Evolutionary conservation across 2,888 invertebrate genomes (phyloP), one percentile per base, ranked within the genome.

Genomic region (Tipula lateralis): DNA sequence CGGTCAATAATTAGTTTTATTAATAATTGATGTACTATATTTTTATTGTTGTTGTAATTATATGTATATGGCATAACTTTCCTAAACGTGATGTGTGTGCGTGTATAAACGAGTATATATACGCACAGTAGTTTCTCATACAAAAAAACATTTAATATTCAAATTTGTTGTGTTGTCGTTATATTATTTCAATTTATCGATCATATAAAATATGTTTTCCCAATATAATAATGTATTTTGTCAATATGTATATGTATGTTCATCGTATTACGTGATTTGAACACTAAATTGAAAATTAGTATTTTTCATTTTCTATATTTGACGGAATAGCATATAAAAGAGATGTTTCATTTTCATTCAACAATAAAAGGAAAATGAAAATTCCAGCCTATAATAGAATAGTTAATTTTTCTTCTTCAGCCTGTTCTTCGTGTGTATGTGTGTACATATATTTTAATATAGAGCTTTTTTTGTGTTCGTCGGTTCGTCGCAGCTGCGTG

Each of bases 271-370:
- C 66, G 66, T 66, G 66, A 66, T 66, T 66, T 66, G 66, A 66
- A 66, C 66, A 24, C 19, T 24, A 66, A 66, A 66, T 66, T 66
- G 66, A 66, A 66, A 66, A 66, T 66, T 66, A 66, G 24, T 66
- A 66, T 66, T 66, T 66, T 66, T 19, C 50, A 50, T 19, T 50
- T 50, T 50, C 50, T 24, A 24, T 66, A 12, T 66, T 24, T 66
- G 66, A 66, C 24, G 24, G 24, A 66, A 66, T 16, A 50, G 16
- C 44, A 16, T 50, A 50, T 50, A 19, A 5, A n/a, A 50, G 44
- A 50, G 44, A 50, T 50, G 44, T 50, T 50, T 50, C 66, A 66
- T 66, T 66, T 66, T 66, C 66, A 66, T 66, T 66, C 66, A 66
- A 66, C 66, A 66, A 66, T 24, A 66, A 66, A 66, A 24, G 4